Evolutionary conservation across 2,888 invertebrate genomes (phyloP).

Genomic region (Plagodis dolabraria): DNA sequence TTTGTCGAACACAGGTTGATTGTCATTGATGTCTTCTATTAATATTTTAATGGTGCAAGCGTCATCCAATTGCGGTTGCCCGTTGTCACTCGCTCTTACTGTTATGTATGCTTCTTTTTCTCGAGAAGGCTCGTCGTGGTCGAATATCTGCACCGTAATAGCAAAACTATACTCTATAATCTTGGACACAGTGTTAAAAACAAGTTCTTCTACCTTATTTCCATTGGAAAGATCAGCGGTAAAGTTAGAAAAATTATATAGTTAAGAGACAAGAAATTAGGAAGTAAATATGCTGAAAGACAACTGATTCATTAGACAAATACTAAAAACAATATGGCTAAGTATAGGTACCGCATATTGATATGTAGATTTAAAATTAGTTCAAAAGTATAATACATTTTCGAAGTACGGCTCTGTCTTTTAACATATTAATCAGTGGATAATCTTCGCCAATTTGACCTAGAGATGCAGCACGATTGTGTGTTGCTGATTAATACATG

Average conservation of each 20-base stretch:
- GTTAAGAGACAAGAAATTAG: no score
- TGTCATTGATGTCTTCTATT: conserved; percentile 97
- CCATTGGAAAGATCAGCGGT: conserved; percentile 12
- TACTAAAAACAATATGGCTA: no score
- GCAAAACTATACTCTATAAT: conserved; percentile 21
- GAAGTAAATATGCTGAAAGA: no score
- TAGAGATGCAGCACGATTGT: no score
- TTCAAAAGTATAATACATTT: no score
- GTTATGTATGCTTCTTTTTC: conserved; percentile 94
- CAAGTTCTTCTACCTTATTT: conserved; percentile 46
- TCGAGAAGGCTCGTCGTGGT: conserved; percentile 94
- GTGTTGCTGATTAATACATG: no score
- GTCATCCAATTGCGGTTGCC: conserved; percentile 94
- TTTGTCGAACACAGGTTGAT: conserved; percentile 92
- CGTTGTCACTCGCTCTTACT: conserved; percentile 96
- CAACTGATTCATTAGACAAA: no score
- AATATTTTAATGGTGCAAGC: conserved; percentile 97
- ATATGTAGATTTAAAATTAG: no score
- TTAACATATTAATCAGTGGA: no score
- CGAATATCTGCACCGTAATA: conserved; percentile 86
- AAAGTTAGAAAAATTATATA: neutral
- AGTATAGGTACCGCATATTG: no score
- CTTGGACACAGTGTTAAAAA: neutral
- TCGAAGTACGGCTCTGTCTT: no score
- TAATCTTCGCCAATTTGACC: no score